These are phyloP conservation scores for Hyperoplus lanceolatus DNA, from an alignment of 2,797 vertebrate species.

Conservation along the genomic window DNA sequence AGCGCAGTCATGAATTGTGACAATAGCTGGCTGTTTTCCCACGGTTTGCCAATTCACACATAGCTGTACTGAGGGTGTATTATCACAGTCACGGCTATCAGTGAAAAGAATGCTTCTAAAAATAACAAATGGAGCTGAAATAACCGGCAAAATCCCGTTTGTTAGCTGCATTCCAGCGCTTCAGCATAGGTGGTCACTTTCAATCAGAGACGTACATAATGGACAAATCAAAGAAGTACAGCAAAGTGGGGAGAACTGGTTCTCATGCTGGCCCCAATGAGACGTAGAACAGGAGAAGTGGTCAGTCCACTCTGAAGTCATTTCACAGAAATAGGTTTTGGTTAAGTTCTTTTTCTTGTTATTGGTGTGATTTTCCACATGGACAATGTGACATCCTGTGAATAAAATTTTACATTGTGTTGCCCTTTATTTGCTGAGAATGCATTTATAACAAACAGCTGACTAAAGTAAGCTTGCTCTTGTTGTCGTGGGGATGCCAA, in stretches of 20 bases:
- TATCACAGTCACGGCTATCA: conserved; percentile 59
- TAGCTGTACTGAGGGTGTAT: conserved; percentile 8
- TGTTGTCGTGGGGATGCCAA: neutral
- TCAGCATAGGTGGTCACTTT: conserved; percentile 63
- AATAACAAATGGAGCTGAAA: conserved; percentile 70
- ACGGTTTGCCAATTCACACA: conserved; percentile 30
- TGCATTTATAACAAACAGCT: neutral
- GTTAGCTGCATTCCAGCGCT: conserved; percentile 64
- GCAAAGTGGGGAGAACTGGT: conserved; percentile 17
- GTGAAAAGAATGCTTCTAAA: conserved; percentile 61
- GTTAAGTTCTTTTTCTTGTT: neutral
- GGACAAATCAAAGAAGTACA: conserved; percentile 21
- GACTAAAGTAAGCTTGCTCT: neutral
- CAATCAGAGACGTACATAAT: conserved; percentile 6
- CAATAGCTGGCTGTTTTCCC: conserved; percentile 33
- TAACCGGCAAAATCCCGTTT: conserved; percentile 62
- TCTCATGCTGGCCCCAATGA: conserved; percentile 28
- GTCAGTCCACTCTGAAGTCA: neutral
- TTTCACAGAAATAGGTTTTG: neutral
- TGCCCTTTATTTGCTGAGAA: too few relatives aligned
- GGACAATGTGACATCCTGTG: neutral
- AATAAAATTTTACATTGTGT: neutral
- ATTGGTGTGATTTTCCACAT: neutral
- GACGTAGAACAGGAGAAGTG: neutral
- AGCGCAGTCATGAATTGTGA: neutral